Evolutionary conservation across 2,797 vertebrate genomes (phyloP).

Genomic region (Buphagus erythrorhynchus): DNA sequence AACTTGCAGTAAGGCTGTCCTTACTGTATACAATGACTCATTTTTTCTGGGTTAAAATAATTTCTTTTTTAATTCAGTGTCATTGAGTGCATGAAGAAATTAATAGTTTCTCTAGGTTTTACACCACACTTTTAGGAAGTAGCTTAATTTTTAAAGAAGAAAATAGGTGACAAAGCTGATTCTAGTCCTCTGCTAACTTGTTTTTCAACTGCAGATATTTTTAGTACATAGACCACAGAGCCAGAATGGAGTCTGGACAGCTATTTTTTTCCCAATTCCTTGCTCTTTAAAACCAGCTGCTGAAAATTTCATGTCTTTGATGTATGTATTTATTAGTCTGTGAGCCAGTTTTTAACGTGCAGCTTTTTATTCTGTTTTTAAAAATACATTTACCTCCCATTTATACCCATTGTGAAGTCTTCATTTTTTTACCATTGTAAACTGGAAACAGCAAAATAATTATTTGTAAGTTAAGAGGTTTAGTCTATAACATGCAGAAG

Average conservation of each 20-base stretch:
- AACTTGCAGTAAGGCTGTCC: slow-evolving; percentile 38
- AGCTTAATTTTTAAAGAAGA: slow-evolving; percentile 40
- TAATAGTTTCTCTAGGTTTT: slow-evolving; percentile 53
- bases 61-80: slow-evolving; percentile 49
- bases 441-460: slow-evolving; percentile 66
- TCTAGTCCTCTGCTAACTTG: slow-evolving; percentile 35
- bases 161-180: slow-evolving; percentile 28
- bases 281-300: slow-evolving; percentile 73
- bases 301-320: slow-evolving; percentile 62
- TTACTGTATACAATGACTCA: slow-evolving; percentile 33
- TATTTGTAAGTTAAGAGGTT: slow-evolving; percentile 45
- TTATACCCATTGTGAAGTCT: slow-evolving; percentile 69
- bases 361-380: slow-evolving; percentile 74
- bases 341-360: slow-evolving; percentile 72
- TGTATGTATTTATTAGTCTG: slow-evolving; percentile 74
- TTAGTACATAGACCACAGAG: slow-evolving; percentile 18
- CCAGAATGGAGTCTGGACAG: slow-evolving; percentile 47
- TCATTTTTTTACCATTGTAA: slow-evolving; percentile 54
- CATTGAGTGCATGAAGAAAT: slow-evolving; percentile 54
- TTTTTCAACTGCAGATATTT: slow-evolving; percentile 38
- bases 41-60: slow-evolving; percentile 64
- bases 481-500: slow-evolving; percentile 18
- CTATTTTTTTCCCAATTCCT: slow-evolving; percentile 50
- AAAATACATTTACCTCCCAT: slow-evolving; percentile 66
- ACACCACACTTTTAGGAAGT: slow-evolving; percentile 57